These are phyloP conservation scores for Tanypteryx hageni DNA, from an alignment of 2,888 invertebrate species.

Conservation along the genomic window DNA sequence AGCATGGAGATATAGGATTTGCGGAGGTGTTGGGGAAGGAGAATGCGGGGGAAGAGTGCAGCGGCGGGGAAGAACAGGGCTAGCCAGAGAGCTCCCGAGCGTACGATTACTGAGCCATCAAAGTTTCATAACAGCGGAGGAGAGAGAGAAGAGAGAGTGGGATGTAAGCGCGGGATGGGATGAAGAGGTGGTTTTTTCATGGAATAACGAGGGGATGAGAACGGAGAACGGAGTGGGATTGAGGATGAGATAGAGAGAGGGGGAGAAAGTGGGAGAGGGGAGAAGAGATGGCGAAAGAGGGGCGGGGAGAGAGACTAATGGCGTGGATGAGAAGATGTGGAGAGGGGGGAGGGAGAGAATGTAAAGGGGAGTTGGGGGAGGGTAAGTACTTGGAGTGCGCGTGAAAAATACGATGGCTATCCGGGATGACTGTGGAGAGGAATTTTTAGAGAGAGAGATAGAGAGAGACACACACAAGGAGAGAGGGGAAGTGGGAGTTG, in stretches of 20 bases:
- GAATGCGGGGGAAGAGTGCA: neutral
- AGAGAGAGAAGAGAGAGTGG: neutral
- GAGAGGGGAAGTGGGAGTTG: neutral
- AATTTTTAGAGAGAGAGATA: neutral
- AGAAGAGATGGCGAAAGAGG: neutral
- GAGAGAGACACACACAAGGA: neutral
- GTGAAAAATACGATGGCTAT: conserved; percentile 43
- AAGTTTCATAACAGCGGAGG: conserved; percentile 52
- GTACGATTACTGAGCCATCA: conserved; percentile 59
- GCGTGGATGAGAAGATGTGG: neutral
- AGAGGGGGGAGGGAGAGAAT: neutral
- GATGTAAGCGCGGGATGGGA: neutral
- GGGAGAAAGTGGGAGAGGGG: neutral
- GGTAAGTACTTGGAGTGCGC: neutral
- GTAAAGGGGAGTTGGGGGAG: neutral
- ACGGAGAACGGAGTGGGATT: neutral
- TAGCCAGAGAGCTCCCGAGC: conserved; percentile 45
- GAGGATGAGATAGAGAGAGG: neutral
- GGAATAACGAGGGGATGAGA: neutral
- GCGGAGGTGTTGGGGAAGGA: too few relatives aligned
- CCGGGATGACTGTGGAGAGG: neutral
- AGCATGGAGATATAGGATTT: neutral
- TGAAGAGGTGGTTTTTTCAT: neutral
- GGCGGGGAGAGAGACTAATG: neutral
- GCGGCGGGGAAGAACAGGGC: neutral